These are phyloP conservation scores for Limnephilus auricula DNA, from an alignment of 2,888 invertebrate species.

Conservation along the genomic window DNA sequence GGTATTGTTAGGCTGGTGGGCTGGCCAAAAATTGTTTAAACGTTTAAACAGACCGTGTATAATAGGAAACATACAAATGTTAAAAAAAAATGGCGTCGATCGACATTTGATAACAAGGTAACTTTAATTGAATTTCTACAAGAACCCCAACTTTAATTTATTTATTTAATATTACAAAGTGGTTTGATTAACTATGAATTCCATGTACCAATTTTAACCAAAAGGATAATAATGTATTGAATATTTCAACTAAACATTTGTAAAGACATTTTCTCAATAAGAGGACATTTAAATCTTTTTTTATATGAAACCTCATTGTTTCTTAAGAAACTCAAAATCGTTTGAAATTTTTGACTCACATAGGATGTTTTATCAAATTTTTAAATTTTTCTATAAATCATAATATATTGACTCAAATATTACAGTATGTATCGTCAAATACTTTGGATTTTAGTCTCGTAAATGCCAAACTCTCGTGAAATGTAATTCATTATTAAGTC, in stretches of 20 bases:
- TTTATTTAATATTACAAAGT: background rate
- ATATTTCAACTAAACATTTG: background rate
- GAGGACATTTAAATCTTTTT: background rate
- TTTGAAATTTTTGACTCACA: constrained; percentile 23
- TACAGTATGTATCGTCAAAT: background rate
- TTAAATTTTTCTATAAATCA: constrained; percentile 22
- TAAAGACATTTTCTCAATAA: background rate
- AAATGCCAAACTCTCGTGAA: constrained; percentile 45
- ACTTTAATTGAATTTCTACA: no score
- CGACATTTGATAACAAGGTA: no score
- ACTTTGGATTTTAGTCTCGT: constrained; percentile 37
- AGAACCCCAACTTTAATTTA: no score
- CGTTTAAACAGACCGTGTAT: no score
- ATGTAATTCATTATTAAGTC: background rate
- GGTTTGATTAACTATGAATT: background rate
- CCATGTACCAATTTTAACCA: constrained; percentile 33
- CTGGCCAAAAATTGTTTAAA: no score
- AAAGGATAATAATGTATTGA: constrained; percentile 32
- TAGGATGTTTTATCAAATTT: constrained; percentile 26
- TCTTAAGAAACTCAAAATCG: constrained; percentile 11
- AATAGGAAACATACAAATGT: no score
- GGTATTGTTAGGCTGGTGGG: no score
- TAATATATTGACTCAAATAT: constrained; percentile 25
- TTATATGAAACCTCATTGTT: background rate
- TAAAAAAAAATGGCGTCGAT: no score